Conservation (phyloP, 2,797 vertebrate genomes). For the Lophius americanus region DNA sequence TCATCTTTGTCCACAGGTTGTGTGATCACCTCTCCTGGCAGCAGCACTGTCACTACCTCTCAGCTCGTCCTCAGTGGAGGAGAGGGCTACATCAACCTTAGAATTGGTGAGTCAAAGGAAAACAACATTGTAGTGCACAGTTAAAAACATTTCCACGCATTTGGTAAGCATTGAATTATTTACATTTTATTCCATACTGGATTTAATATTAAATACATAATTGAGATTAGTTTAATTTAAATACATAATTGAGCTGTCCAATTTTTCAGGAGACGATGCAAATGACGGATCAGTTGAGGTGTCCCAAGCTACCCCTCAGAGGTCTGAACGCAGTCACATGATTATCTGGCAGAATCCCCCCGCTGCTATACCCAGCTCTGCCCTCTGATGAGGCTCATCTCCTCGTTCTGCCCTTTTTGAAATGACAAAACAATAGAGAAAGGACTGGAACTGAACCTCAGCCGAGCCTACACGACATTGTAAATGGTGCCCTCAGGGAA, state of each 20-base stretch:
- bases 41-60: conserved; percentile 62
- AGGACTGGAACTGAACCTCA: conserved; percentile 3
- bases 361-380: conserved; percentile 68
- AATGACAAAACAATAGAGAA: conserved; percentile 8
- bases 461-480: conserved; percentile 7
- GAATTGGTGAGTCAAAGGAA: conserved; percentile 80
- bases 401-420: background rate
- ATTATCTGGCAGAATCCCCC: conserved; percentile 85
- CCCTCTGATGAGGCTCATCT: conserved; percentile 65
- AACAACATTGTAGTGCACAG: background rate
- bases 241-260: background rate
- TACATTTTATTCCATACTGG: background rate
- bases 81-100: conserved; percentile 89
- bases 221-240: conserved; percentile 2
- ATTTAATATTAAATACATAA: background rate
- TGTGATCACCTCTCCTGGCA: conserved; percentile 66
- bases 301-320: conserved; percentile 73
- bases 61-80: conserved; percentile 87
- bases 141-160: background rate
- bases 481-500: conserved; percentile 20
- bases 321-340: conserved; percentile 88
- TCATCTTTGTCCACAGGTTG: conserved; percentile 69
- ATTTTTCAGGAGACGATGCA: conserved; percentile 81
- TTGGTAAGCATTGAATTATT: background rate
- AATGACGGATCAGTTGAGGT: conserved; percentile 74